phyloP scores from a whole-genome alignment of 1,140 invertebrate species.

The Phenacoccus solenopsis region DNA sequence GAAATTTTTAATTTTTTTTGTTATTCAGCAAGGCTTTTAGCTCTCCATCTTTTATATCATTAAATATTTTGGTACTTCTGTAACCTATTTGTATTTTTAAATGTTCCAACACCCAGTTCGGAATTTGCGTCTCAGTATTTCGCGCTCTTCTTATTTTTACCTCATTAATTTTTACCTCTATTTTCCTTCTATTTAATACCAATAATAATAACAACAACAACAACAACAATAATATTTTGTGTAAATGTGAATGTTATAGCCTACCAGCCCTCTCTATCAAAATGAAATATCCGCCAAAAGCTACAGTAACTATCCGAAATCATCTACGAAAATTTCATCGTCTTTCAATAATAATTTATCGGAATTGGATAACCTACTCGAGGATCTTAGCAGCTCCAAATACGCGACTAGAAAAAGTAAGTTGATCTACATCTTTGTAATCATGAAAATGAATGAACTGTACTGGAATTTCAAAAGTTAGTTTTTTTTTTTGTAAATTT shows the following conservation, averaged over 20 bases:
- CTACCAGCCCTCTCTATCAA: slow-evolving; percentile 40
- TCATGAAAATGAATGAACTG: too few species aligned
- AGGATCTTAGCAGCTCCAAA: slow-evolving; percentile 77
- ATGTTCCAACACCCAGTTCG: too few species aligned
- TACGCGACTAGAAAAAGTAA: slow-evolving; percentile 38
- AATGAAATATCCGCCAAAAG: slow-evolving; percentile 35
- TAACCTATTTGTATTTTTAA: too few species aligned
- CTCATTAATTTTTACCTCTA: neutral
- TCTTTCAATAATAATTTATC: slow-evolving; percentile 67
- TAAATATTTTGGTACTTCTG: too few species aligned
- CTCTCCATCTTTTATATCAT: too few species aligned
- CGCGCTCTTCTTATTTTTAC: neutral
- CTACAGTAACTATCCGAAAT: slow-evolving; percentile 27
- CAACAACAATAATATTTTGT: too few species aligned
- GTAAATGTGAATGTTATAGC: too few species aligned
- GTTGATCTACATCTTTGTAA: too few species aligned
- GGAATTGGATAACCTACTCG: slow-evolving; percentile 78
- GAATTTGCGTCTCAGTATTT: slow-evolving; percentile 23
- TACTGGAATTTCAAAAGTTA: neutral
- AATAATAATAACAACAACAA: neutral
- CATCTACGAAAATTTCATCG: slow-evolving; percentile 36
- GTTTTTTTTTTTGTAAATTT: neutral
- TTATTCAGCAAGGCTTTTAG: too few species aligned
- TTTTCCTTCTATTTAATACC: neutral
- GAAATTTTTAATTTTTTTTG: too few species aligned